Evolutionary conservation across 2,888 invertebrate genomes (phyloP).

Genomic region (Octodonta nipae): DNA sequence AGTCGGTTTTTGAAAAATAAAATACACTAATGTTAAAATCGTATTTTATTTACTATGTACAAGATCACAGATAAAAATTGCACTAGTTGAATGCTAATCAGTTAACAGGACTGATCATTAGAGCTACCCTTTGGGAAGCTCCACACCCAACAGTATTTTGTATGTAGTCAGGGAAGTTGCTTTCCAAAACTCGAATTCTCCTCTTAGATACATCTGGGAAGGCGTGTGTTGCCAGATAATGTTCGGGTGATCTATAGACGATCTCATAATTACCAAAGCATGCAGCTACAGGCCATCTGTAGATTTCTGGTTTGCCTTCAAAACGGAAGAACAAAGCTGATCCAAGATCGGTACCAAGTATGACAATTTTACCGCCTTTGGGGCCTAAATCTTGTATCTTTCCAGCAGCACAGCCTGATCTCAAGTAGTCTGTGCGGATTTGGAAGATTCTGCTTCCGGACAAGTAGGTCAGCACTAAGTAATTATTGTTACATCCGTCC

Average conservation of each 20-base stretch:
- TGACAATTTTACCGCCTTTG: constrained; percentile 44
- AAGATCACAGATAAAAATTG: no score
- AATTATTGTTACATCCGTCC: constrained; percentile 40
- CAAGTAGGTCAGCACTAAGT: constrained; percentile 50
- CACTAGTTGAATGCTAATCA: no score
- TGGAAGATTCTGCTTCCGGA: constrained; percentile 50
- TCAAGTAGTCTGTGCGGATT: constrained; percentile 48
- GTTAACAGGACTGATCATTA: constrained; percentile 18
- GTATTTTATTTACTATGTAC: no score
- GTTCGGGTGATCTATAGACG: constrained; percentile 41
- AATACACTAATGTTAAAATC: no score
- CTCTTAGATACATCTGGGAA: constrained; percentile 43
- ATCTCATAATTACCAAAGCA: constrained; percentile 36
- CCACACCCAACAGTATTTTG: constrained; percentile 49
- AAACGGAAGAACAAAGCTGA: constrained; percentile 45
- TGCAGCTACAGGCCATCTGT: constrained; percentile 44
- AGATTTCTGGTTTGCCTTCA: constrained; percentile 45
- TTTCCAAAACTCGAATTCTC: constrained; percentile 46
- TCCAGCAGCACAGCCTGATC: constrained; percentile 44
- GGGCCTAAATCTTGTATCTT: constrained; percentile 40
- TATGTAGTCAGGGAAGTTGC: constrained; percentile 52
- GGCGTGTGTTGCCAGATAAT: constrained; percentile 45
- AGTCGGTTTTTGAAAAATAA: no score
- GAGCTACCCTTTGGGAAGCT: constrained; percentile 40
- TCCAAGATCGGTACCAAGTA: constrained; percentile 51